Evolutionary conservation across 2,888 invertebrate species (phyloP).

Genomic region (Agriotes lineatus): DNA sequence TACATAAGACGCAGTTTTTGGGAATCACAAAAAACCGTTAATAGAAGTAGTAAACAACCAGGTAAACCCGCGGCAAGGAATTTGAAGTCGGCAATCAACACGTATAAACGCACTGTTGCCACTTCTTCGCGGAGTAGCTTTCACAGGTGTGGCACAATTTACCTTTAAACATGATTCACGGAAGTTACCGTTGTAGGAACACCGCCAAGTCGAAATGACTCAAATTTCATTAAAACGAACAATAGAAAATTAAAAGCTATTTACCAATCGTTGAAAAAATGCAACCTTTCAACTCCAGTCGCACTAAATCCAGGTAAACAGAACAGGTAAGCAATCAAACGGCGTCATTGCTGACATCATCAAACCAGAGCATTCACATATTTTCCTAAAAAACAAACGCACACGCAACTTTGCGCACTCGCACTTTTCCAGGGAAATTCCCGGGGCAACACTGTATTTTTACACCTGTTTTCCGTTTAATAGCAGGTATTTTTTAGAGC

Average conservation of each 20-base stretch:
- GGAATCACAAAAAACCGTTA: conserved; percentile 22
- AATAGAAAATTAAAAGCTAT: conserved; percentile 21
- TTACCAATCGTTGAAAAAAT: conserved; percentile 27
- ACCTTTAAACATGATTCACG: conserved; percentile 26
- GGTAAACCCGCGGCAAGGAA: conserved; percentile 10
- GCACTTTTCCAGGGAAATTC: not conserved
- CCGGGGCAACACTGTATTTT: not conserved
- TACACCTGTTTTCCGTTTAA: conserved; percentile 2
- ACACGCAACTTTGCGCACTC: not conserved
- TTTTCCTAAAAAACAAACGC: not conserved
- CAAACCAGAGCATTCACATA: conserved; percentile 26
- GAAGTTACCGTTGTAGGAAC: not conserved
- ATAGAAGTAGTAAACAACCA: conserved; percentile 23
- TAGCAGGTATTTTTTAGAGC: conserved; percentile 33
- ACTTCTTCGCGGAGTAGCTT: conserved; percentile 45
- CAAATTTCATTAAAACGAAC: not conserved
- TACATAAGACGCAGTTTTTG: not conserved
- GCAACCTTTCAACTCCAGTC: conserved; percentile 9
- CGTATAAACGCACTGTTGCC: conserved; percentile 51
- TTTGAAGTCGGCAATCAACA: conserved; percentile 27
- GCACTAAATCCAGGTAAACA: conserved; percentile 42
- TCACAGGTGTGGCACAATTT: conserved; percentile 55
- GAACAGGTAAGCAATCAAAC: conserved; percentile 41
- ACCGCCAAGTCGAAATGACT: not conserved
- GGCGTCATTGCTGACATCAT: conserved; percentile 47